Evolutionary conservation across 2,113 vertebrate species (phyloP).

Genomic region (Pantherophis guttatus): DNA sequence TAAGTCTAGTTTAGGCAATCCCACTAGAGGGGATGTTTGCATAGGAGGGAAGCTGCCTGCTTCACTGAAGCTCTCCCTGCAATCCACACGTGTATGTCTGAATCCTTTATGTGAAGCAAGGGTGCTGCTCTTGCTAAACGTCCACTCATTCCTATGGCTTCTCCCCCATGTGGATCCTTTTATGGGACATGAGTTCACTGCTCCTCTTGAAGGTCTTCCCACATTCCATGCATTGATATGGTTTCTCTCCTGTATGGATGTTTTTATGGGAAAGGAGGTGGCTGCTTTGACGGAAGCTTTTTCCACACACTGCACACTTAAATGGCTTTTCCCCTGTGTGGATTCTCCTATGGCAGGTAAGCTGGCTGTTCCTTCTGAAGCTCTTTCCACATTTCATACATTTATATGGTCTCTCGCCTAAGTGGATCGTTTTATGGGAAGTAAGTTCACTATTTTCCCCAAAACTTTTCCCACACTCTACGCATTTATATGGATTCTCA

Average conservation of each 20-base stretch:
- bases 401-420: background rate
- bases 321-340: background rate
- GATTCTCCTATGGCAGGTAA: background rate
- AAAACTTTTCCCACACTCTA: background rate
- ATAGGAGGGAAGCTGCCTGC: background rate
- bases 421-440: background rate
- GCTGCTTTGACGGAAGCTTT: background rate
- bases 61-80: background rate
- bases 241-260: background rate
- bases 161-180: background rate
- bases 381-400: background rate
- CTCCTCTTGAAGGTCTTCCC: background rate
- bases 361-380: background rate
- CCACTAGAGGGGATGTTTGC: background rate
- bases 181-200: background rate
- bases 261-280: background rate
- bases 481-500: background rate
- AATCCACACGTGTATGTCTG: background rate
- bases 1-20: background rate
- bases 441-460: background rate
- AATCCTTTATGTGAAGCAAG: background rate
- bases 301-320: background rate
- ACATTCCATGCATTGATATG: background rate
- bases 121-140: background rate
- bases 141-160: background rate